Conservation (phyloP, 2,113 vertebrate species). For the Helogale parvula region DNA sequence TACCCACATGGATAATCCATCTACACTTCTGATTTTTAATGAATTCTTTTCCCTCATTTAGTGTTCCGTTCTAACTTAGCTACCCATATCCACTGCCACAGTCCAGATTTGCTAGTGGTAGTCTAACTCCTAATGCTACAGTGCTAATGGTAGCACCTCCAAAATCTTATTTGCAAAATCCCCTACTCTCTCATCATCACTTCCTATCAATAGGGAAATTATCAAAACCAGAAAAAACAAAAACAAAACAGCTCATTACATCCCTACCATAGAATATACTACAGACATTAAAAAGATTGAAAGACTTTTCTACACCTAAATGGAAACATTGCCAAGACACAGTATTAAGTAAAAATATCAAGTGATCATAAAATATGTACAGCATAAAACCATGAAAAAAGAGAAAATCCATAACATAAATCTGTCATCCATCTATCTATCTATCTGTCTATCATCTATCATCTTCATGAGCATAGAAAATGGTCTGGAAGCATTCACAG, state of each 20-base stretch:
- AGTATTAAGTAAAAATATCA: background rate
- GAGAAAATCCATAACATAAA: background rate
- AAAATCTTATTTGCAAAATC: slow-evolving; percentile 9
- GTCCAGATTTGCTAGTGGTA: too few relatives aligned
- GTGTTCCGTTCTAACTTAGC: background rate
- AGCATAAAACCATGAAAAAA: background rate
- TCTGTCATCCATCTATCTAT: background rate
- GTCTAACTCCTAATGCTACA: too few relatives aligned
- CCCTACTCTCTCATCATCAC: background rate
- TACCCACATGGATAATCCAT: background rate
- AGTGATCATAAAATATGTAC: background rate
- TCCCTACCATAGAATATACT: background rate
- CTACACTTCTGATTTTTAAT: background rate
- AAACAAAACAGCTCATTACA: background rate
- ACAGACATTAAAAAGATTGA: background rate
- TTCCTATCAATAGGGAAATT: background rate
- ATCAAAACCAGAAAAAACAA: background rate
- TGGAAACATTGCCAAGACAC: background rate
- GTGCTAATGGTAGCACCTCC: background rate
- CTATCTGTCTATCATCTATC: background rate
- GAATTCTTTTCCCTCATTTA: background rate
- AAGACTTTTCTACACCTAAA: background rate
- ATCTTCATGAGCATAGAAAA: background rate
- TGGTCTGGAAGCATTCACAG: background rate
- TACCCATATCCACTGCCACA: background rate